Percentiles rank a stretch among this genome's conserved stretches.
phyloP scores from a whole-genome alignment of 2,797 vertebrate genomes.

The Channa striata region DNA sequence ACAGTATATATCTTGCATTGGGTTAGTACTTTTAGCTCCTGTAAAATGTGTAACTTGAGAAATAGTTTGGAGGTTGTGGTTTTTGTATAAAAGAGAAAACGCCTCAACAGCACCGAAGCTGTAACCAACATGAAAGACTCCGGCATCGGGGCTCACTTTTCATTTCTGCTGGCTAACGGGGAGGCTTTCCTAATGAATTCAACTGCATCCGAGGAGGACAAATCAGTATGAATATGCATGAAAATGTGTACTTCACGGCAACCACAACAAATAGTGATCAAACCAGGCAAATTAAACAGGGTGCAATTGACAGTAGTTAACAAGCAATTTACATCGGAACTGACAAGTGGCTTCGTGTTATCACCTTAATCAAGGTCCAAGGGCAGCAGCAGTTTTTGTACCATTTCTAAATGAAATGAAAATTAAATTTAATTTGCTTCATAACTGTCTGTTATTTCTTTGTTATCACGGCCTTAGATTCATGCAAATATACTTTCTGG shows the following conservation, averaged over 20 bases:
- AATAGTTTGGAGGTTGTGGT: slow-evolving; percentile 10
- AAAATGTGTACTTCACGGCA: slow-evolving; percentile 75
- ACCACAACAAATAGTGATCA: slow-evolving; percentile 78
- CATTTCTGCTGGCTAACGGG: slow-evolving; percentile 59
- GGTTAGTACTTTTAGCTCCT: slow-evolving; percentile 16
- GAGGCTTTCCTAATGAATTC: slow-evolving; percentile 68
- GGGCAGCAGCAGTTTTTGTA: slow-evolving; percentile 46
- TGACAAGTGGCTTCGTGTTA: slow-evolving; percentile 50
- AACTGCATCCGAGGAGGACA: slow-evolving; percentile 65
- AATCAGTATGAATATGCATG: slow-evolving; percentile 79
- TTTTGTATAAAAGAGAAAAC: slow-evolving; percentile 2
- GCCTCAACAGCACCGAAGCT: slow-evolving; percentile 18
- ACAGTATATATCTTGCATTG: background rate
- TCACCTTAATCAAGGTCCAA: slow-evolving; percentile 63
- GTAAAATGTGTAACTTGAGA: slow-evolving; percentile 4
- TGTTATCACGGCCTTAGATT: slow-evolving; percentile 1
- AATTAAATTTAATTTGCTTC: slow-evolving; percentile 26
- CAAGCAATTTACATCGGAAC: slow-evolving; percentile 73
- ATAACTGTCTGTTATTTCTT: slow-evolving; percentile 21
- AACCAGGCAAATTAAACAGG: slow-evolving; percentile 69
- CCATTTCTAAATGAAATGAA: slow-evolving; percentile 15
- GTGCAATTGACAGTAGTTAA: slow-evolving; percentile 72
- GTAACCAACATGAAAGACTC: slow-evolving; percentile 39
- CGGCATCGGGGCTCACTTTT: slow-evolving; percentile 51
- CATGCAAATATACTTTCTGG: background rate